Conservation (phyloP, 2,888 invertebrate genomes). For the Dexiosoma caninum region DNA sequence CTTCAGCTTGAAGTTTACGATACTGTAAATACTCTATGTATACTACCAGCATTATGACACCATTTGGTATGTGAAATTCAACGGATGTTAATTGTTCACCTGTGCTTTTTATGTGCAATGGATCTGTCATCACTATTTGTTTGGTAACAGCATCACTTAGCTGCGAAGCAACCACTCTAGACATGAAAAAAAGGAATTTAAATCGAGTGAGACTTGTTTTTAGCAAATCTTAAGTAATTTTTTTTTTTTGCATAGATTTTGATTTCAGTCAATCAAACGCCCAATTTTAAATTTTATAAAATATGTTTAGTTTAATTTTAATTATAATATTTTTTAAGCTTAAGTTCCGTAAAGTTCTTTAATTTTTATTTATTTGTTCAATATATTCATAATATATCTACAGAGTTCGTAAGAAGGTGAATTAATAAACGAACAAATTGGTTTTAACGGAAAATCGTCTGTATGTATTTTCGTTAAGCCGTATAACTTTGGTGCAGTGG, state of each 20-base stretch:
- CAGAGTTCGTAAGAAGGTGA: not conserved
- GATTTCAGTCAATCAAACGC: too few species aligned
- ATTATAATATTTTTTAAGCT: too few species aligned
- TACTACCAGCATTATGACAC: constrained; percentile 88
- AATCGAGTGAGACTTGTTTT: too few species aligned
- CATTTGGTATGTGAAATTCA: constrained; percentile 86
- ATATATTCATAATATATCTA: too few species aligned
- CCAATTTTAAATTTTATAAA: too few species aligned
- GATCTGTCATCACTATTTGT: constrained; percentile 88
- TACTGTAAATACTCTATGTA: constrained; percentile 84
- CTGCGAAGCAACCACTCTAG: constrained; percentile 89
- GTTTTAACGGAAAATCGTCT: not conserved
- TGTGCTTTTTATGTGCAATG: constrained; percentile 89
- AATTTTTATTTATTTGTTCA: too few species aligned
- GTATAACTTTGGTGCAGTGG: not conserved
- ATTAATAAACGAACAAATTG: not conserved
- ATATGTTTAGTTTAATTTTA: too few species aligned
- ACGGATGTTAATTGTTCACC: constrained; percentile 82
- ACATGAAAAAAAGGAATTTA: constrained; percentile 64
- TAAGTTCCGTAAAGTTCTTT: too few species aligned
- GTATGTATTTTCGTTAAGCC: not conserved
- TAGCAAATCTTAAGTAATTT: too few species aligned
- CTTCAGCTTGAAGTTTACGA: constrained; percentile 78
- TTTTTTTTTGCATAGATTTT: too few species aligned
- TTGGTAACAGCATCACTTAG: constrained; percentile 86